phyloP scores from a whole-genome alignment of 1,140 invertebrate genomes.

The Panulirus ornatus region DNA sequence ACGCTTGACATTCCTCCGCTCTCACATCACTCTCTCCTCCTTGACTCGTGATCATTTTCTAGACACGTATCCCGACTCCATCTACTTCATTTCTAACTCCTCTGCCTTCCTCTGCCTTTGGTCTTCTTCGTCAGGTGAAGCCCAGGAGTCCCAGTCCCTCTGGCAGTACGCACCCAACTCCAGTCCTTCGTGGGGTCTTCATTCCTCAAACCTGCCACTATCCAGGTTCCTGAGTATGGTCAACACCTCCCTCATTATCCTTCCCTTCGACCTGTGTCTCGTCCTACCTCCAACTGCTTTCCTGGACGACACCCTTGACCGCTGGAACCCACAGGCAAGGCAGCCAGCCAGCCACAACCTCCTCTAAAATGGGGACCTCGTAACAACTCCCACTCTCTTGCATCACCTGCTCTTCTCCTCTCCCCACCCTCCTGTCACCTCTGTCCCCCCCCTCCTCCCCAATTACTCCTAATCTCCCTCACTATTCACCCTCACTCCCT shows the following conservation, averaged over 20 bases:
- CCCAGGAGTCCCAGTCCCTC: not conserved
- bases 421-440: not conserved
- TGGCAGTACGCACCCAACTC: not conserved
- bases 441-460: not conserved
- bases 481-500: not conserved
- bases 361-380: too few species aligned
- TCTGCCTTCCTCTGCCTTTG: not conserved
- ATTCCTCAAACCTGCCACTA: not conserved
- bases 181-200: not conserved
- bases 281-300: too few species aligned
- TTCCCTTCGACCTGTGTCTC: too few species aligned
- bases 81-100: not conserved
- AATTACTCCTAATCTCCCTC: not conserved
- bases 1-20: not conserved
- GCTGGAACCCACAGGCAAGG: not conserved
- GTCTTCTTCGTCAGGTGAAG: not conserved
- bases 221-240: too few species aligned
- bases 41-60: not conserved
- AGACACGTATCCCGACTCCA: not conserved
- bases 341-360: too few species aligned
- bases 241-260: too few species aligned
- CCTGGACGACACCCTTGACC: too few species aligned
- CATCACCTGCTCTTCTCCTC: not conserved
- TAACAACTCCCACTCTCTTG: not conserved
- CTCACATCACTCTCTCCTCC: not conserved